Conservation (phyloP, 92 coral and sea anemone genomes). For the Hydrozoanthus gracilis region DNA sequence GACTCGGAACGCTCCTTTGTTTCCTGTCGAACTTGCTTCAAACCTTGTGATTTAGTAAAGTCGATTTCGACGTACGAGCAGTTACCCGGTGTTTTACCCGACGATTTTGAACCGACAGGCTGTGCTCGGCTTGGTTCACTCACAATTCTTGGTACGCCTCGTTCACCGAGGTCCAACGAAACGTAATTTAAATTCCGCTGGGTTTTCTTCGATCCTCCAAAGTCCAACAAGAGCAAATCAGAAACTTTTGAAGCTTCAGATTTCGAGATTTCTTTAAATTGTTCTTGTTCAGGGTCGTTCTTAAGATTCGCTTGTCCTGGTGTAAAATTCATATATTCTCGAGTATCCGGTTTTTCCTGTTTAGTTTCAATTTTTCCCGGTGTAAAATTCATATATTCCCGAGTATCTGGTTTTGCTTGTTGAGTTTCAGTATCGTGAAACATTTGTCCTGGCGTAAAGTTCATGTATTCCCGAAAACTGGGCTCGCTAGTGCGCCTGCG, state of each 20-base stretch:
- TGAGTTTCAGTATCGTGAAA: not conserved
- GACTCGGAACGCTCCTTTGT: conserved; percentile 53
- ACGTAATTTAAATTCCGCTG: conserved; percentile 21
- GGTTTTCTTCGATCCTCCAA: not conserved
- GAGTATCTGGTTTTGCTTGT: conserved; percentile 50
- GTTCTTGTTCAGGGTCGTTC: not conserved
- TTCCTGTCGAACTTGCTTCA: conserved; percentile 69
- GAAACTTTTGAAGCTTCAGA: not conserved
- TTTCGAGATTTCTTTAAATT: not conserved
- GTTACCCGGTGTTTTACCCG: conserved; percentile 46
- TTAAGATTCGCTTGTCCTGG: conserved; percentile 41
- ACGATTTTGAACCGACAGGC: conserved; percentile 63
- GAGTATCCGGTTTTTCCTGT: conserved; percentile 53
- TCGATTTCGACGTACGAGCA: conserved; percentile 80
- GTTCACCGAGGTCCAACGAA: conserved; percentile 28
- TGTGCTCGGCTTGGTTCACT: not conserved
- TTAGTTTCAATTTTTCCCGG: conserved; percentile 49
- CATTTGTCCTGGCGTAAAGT: conserved; percentile 57
- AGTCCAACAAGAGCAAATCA: conserved; percentile 5
- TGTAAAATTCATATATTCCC: conserved; percentile 64
- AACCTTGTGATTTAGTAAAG: conserved; percentile 87
- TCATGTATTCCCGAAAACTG: conserved; percentile 71
- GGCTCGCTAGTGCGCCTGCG: conserved; percentile 51
- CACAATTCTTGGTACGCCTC: not conserved
- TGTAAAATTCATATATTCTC: conserved; percentile 69